These are phyloP conservation scores for Pseudomyrmex dendroicus DNA, from an alignment of 1,140 invertebrate species.

Conservation along the genomic window DNA sequence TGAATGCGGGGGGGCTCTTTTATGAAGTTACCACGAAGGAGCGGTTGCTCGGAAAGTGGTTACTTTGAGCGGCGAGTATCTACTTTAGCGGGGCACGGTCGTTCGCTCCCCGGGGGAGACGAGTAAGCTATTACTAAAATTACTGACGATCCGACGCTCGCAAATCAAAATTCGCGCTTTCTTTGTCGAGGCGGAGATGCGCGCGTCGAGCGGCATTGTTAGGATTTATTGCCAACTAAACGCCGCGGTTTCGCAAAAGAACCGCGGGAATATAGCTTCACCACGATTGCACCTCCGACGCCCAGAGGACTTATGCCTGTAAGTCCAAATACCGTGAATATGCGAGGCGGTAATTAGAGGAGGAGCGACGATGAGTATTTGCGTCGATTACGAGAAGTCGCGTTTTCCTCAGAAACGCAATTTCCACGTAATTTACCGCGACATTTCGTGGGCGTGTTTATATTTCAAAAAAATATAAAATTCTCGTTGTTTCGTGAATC, in stretches of 20 bases:
- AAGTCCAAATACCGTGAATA: conserved; percentile 57
- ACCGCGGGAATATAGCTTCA: conserved; percentile 38
- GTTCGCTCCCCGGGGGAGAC: conserved; percentile 66
- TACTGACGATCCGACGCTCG: conserved; percentile 83
- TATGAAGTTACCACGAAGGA: conserved; percentile 81
- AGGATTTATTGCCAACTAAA: conserved; percentile 73
- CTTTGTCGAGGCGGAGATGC: conserved; percentile 68
- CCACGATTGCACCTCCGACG: conserved; percentile 16
- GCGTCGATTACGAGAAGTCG: conserved; percentile 26
- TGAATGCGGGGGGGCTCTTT: conserved; percentile 77
- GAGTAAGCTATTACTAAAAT: conserved; percentile 85
- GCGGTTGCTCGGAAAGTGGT: conserved; percentile 75
- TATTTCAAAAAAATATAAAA: neutral
- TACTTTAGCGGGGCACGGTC: conserved; percentile 49
- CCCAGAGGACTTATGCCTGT: conserved; percentile 16
- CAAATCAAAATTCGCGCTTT: conserved; percentile 84
- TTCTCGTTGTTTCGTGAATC: neutral
- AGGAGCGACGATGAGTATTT: conserved; percentile 60
- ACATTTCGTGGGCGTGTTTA: neutral
- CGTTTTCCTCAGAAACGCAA: neutral
- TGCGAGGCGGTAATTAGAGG: conserved; percentile 55
- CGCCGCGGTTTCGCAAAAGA: conserved; percentile 63
- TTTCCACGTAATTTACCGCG: neutral
- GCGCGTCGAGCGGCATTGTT: conserved; percentile 68
- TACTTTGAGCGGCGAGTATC: conserved; percentile 70